phyloP scores from a whole-genome alignment of 2,888 invertebrate species.

The Chamaedrilus cognettii region DNA sequence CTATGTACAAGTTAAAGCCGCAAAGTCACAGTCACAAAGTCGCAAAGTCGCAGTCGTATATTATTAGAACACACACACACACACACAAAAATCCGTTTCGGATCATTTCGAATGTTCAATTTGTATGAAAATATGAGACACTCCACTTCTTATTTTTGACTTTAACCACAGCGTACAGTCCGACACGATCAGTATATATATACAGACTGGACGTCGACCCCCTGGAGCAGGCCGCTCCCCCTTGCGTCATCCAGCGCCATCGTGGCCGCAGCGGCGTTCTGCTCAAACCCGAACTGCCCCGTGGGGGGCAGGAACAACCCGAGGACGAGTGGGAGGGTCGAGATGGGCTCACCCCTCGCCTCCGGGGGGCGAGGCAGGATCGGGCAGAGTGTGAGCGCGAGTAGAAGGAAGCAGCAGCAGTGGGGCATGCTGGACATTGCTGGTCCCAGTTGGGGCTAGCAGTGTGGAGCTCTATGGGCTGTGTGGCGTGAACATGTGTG shows the following conservation, averaged over 20 bases:
- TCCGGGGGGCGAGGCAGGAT: background rate
- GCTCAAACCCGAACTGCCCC: conserved; percentile 43
- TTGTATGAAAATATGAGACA: background rate
- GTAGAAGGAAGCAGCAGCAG: no score
- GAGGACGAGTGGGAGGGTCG: no score
- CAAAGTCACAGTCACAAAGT: no score
- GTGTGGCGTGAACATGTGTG: no score
- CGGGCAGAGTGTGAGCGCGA: no score
- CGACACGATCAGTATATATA: no score
- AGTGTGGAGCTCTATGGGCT: no score
- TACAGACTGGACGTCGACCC: conserved; percentile 29
- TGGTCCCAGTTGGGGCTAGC: no score
- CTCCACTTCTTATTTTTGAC: background rate
- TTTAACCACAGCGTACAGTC: background rate
- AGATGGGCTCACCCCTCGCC: background rate
- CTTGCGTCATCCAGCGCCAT: conserved; percentile 43
- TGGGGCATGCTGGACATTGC: no score
- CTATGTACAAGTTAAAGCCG: no score
- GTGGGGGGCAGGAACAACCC: conserved; percentile 13
- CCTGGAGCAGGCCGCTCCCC: conserved; percentile 38
- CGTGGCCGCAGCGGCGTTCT: conserved; percentile 45
- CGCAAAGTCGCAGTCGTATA: no score
- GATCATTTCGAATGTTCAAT: background rate
- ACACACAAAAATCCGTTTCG: background rate
- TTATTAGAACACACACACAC: background rate